These are phyloP conservation scores for Tenebrio molitor DNA, from an alignment of 1,140 invertebrate species.

Conservation along the genomic window DNA sequence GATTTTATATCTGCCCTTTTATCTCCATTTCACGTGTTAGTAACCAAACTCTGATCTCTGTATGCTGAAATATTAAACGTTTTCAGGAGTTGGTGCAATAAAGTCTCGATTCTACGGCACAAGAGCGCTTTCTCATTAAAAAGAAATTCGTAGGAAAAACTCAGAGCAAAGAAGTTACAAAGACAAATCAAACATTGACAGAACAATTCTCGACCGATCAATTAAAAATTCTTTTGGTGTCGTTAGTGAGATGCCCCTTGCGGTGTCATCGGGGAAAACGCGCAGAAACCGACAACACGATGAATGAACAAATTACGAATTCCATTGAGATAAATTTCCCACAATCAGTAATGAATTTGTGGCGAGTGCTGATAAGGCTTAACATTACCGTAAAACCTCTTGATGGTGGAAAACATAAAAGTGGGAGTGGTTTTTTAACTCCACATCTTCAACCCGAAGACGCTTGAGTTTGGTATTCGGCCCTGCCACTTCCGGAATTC, in stretches of 20 bases:
- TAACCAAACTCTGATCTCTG: neutral
- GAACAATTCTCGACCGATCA: too few relatives aligned
- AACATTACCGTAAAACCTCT: constrained; percentile 3
- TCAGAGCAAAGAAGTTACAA: too few relatives aligned
- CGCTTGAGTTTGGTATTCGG: neutral
- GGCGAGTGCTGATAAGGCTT: constrained; percentile 2
- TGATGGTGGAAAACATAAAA: constrained; percentile 2
- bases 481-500: constrained; percentile 2
- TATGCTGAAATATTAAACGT: neutral
- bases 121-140: too few relatives aligned
- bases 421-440: constrained; percentile 33
- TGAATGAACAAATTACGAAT: too few relatives aligned
- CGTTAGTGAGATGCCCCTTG: too few relatives aligned
- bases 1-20: neutral
- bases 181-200: too few relatives aligned
- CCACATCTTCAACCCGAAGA: neutral
- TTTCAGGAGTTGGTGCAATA: too few relatives aligned
- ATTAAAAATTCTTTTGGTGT: too few relatives aligned
- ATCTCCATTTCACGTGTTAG: neutral
- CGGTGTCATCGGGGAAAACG: too few relatives aligned
- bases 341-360: constrained; percentile 7
- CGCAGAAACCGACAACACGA: too few relatives aligned
- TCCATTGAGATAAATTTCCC: neutral
- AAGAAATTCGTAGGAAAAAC: too few relatives aligned
- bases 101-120: too few relatives aligned